These are phyloP conservation scores for Drosophila tripunctata DNA, from an alignment of 2,888 invertebrate species.

Conservation along the genomic window DNA sequence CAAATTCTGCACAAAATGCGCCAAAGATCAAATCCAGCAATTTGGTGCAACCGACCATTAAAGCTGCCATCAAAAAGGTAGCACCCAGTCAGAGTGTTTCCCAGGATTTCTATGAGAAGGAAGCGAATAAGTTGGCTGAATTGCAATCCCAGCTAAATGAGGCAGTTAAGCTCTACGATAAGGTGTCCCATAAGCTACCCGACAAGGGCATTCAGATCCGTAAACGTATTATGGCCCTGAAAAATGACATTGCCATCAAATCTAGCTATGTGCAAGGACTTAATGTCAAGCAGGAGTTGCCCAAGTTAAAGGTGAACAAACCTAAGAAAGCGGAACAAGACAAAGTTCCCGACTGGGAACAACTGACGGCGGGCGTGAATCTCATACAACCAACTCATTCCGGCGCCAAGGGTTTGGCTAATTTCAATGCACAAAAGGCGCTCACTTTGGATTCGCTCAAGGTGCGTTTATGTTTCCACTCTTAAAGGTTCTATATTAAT, in stretches of 20 bases:
- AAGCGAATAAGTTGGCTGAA: conserved; percentile 84
- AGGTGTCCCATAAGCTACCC: conserved; percentile 85
- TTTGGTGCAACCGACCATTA: conserved; percentile 73
- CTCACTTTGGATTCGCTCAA: conserved; percentile 90
- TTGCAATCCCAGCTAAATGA: conserved; percentile 84
- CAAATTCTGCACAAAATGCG: too few species aligned
- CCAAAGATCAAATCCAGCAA: conserved; percentile 18
- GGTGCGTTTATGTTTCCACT: conserved; percentile 52
- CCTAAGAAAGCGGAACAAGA: conserved; percentile 16
- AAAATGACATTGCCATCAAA: conserved; percentile 85
- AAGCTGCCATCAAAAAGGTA: conserved; percentile 21
- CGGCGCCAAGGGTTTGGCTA: conserved; percentile 87
- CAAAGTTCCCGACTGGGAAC: conserved; percentile 77
- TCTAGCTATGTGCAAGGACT: conserved; percentile 85
- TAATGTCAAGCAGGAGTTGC: conserved; percentile 81
- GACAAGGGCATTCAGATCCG: conserved; percentile 87
- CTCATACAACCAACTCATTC: conserved; percentile 80
- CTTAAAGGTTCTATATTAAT: neutral
- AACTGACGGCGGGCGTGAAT: conserved; percentile 79
- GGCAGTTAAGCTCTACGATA: conserved; percentile 72
- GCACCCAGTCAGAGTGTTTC: neutral
- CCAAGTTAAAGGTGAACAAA: conserved; percentile 24
- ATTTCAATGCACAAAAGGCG: conserved; percentile 88
- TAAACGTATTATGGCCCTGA: conserved; percentile 85
- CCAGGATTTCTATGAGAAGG: conserved; percentile 81